Percentiles rank a stretch among this genome's conserved stretches.
These are phyloP conservation scores for Spinus olivaceus DNA, from an alignment of 2,797 vertebrate genomes.

Conservation along the genomic window DNA sequence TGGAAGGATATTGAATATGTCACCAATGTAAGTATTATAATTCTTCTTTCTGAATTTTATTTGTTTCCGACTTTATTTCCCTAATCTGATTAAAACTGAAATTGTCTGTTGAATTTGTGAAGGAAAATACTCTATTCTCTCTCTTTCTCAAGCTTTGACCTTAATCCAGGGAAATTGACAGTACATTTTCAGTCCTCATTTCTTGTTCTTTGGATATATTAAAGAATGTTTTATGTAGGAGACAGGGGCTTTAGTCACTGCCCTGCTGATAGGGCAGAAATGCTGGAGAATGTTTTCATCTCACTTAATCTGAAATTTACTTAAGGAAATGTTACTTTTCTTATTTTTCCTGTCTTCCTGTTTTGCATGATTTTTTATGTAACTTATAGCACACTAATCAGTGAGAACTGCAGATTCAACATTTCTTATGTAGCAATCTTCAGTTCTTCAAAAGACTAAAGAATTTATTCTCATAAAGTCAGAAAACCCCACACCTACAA, in stretches of 20 bases:
- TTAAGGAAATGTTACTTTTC: not conserved
- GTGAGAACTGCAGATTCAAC: not conserved
- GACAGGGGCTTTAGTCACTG: not conserved
- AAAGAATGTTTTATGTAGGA: not conserved
- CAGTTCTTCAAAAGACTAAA: not conserved
- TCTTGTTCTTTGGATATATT: not conserved
- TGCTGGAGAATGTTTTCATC: not conserved
- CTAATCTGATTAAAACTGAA: not conserved
- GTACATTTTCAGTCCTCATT: not conserved
- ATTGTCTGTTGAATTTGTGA: not conserved
- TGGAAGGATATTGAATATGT: slow-evolving; percentile 95
- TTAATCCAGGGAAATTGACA: not conserved
- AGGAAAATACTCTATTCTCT: not conserved
- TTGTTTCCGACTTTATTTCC: not conserved
- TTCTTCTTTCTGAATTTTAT: slow-evolving; percentile 6
- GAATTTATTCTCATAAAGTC: not conserved
- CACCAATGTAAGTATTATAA: slow-evolving; percentile 87
- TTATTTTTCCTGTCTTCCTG: not conserved
- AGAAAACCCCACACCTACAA: not conserved
- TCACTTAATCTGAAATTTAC: not conserved
- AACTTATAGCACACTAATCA: not conserved
- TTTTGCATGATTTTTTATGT: not conserved
- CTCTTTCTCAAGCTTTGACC: not conserved
- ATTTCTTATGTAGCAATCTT: not conserved
- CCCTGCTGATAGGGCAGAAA: not conserved